A percentile compares a stretch with the other conserved stretches of the same genome.
Evolutionary conservation across 1,140 invertebrate species (phyloP).

Genomic region (Pseudomyrmex sp.): DNA sequence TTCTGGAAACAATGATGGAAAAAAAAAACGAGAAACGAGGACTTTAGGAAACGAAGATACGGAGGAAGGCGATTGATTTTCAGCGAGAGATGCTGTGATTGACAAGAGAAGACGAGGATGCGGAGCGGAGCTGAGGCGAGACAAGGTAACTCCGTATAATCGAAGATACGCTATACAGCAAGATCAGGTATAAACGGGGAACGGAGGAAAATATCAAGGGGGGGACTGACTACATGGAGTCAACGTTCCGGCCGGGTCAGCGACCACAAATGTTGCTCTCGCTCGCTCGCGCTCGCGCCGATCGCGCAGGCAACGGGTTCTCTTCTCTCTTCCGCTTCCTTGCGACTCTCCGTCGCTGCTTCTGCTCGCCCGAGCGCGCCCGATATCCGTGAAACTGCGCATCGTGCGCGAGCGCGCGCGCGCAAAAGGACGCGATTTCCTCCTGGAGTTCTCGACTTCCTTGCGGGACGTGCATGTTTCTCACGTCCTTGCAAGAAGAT

Average conservation of each 20-base stretch:
- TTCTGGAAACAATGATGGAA: no score
- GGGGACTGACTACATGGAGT: constrained; percentile 84
- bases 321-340: constrained; percentile 41
- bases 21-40: not conserved
- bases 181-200: constrained; percentile 72
- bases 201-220: constrained; percentile 79
- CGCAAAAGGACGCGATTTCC: not conserved
- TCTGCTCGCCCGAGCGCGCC: not conserved
- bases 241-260: constrained; percentile 85
- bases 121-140: constrained; percentile 61
- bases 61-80: no score
- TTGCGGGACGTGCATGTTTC: not conserved
- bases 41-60: constrained; percentile 15
- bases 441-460: not conserved
- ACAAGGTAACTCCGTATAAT: constrained; percentile 75
- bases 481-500: constrained; percentile 1
- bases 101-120: constrained; percentile 45
- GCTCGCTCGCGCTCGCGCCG: constrained; percentile 47
- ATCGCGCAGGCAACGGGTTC: not conserved
- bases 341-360: not conserved
- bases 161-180: constrained; percentile 71
- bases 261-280: constrained; percentile 80
- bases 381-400: constrained; percentile 50
- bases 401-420: constrained; percentile 1
- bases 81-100: constrained; percentile 42